Evolutionary conservation across 2,797 vertebrate genomes (phyloP).

Genomic region (Pachyuromys duprasi): DNA sequence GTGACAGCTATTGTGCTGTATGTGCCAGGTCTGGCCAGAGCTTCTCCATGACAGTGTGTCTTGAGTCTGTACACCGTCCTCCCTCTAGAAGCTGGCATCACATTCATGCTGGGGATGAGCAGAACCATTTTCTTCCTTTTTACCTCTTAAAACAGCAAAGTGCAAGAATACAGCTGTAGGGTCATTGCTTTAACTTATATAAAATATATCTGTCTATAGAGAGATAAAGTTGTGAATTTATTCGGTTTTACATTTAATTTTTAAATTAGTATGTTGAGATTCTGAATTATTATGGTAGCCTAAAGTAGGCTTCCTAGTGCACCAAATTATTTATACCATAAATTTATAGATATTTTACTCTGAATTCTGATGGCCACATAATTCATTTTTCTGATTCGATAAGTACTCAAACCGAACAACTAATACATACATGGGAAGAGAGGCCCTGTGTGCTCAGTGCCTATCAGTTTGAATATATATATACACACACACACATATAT

Average conservation of each 20-base stretch:
- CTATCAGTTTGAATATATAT: slow-evolving; percentile 86
- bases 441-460: slow-evolving; percentile 91
- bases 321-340: slow-evolving; percentile 91
- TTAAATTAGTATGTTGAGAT: slow-evolving; percentile 90
- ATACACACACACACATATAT: slow-evolving; percentile 79
- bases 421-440: slow-evolving; percentile 86
- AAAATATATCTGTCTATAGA: slow-evolving; percentile 97
- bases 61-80: slow-evolving; percentile 89
- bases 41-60: slow-evolving; percentile 93
- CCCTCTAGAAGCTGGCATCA: slow-evolving; percentile 90
- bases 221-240: slow-evolving; percentile 96
- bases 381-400: slow-evolving; percentile 86
- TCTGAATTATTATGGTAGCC: slow-evolving; percentile 89
- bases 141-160: slow-evolving; percentile 91
- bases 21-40: slow-evolving; percentile 95
- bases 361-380: slow-evolving; percentile 89
- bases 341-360: slow-evolving; percentile 88
- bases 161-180: slow-evolving; percentile 90
- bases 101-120: slow-evolving; percentile 88
- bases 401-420: slow-evolving; percentile 91
- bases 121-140: slow-evolving; percentile 90
- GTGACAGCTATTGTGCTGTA: slow-evolving; percentile 97
- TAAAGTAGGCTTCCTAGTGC: slow-evolving; percentile 91
- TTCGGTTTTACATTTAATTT: slow-evolving; percentile 92
- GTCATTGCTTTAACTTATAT: slow-evolving; percentile 95